phyloP scores from a whole-genome alignment of 1,140 invertebrate genomes.

The Aphidius ervi region DNA sequence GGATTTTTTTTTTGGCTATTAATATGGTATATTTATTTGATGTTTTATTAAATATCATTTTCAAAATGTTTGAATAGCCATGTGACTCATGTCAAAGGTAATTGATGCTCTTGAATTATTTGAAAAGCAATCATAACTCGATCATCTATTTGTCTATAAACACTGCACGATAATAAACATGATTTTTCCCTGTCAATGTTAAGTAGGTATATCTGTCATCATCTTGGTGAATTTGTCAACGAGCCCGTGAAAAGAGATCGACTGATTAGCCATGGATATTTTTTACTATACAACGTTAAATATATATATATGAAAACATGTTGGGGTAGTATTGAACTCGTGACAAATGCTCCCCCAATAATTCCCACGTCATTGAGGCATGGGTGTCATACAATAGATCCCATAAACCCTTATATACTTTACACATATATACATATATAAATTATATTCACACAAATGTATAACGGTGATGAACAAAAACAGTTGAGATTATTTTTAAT shows the following conservation, averaged over 20 bases:
- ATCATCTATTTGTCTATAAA: conserved; percentile 26
- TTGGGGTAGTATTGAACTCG: conserved; percentile 21
- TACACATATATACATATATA: background rate
- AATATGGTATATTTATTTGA: too few relatives aligned
- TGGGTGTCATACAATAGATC: conserved; percentile 20
- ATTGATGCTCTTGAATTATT: conserved; percentile 32
- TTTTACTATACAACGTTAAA: conserved; percentile 8
- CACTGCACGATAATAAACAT: too few relatives aligned
- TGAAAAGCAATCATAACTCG: conserved; percentile 35
- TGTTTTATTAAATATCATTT: too few relatives aligned
- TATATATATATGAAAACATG: too few relatives aligned
- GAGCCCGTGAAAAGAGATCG: conserved; percentile 35
- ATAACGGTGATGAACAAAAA: background rate
- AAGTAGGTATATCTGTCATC: conserved; percentile 41
- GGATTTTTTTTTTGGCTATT: too few relatives aligned
- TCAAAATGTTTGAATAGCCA: too few relatives aligned
- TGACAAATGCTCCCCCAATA: conserved; percentile 25
- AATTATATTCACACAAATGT: too few relatives aligned
- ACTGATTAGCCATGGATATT: conserved; percentile 40
- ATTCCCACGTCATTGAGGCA: conserved; percentile 46
- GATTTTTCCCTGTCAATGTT: background rate
- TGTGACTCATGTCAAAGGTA: conserved; percentile 26
- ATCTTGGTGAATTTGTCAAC: conserved; percentile 46
- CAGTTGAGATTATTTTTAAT: background rate
- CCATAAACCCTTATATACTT: conserved; percentile 9